These are phyloP conservation scores for Tapirus terrestris DNA, from an alignment of 2,113 vertebrate genomes.

Conservation along the genomic window DNA sequence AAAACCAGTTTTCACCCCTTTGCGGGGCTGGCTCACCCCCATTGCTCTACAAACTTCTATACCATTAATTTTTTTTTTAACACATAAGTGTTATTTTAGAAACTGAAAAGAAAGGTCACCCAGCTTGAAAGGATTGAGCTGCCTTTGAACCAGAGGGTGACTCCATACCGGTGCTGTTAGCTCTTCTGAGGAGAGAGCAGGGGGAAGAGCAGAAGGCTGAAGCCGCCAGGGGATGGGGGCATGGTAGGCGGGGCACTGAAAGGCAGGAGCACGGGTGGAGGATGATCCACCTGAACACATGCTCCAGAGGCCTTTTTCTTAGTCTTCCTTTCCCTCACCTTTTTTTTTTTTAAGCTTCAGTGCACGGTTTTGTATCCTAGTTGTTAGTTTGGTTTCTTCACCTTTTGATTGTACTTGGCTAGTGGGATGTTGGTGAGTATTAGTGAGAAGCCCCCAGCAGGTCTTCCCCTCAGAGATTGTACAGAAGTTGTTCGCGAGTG, in stretches of 20 bases:
- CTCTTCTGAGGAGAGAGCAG: too few species aligned
- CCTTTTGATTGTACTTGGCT: neutral
- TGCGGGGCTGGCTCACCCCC: neutral
- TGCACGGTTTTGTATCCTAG: too few species aligned
- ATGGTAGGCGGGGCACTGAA: too few species aligned
- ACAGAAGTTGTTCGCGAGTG: neutral
- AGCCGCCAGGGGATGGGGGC: fast-evolving
- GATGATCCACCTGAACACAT: fast-evolving
- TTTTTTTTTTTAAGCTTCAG: too few species aligned
- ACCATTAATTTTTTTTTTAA: neutral
- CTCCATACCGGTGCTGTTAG: neutral
- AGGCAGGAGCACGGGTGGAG: neutral
- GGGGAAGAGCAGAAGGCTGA: too few species aligned
- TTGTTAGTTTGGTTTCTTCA: too few species aligned
- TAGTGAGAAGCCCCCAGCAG: too few species aligned
- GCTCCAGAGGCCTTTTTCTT: too few species aligned
- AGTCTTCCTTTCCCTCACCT: neutral
- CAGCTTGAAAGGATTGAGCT: neutral
- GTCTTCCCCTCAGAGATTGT: neutral
- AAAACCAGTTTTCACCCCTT: neutral
- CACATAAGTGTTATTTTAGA: neutral
- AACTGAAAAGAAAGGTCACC: neutral
- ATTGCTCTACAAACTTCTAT: neutral
- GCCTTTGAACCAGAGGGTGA: neutral
- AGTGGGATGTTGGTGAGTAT: neutral